Conservation (phyloP, 2,888 invertebrate genomes). For the Ecdyonurus torrentis region DNA sequence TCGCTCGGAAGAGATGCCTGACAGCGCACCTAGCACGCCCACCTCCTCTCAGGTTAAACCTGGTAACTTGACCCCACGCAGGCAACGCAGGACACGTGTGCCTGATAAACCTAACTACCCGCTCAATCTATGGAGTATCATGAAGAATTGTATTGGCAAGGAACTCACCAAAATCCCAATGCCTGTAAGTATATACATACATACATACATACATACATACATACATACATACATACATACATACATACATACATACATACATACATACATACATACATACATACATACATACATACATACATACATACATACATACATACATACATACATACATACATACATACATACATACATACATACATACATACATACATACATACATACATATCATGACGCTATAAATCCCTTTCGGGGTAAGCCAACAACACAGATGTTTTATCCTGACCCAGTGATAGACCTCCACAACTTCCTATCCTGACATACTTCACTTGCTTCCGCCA, state of each 20-base stretch:
- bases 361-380: too few species aligned
- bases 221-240: not conserved
- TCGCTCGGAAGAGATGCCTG: not conserved
- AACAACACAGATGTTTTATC: too few species aligned
- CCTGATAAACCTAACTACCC: constrained; percentile 91
- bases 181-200: constrained; percentile 48
- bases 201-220: too few species aligned
- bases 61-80: constrained; percentile 25
- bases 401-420: too few species aligned
- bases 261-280: not conserved
- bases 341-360: too few species aligned
- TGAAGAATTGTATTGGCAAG: constrained; percentile 99
- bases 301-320: not conserved
- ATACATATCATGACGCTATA: too few species aligned
- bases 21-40: not conserved
- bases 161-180: constrained; percentile 98
- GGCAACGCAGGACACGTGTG: constrained; percentile 57
- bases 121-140: constrained; percentile 94
- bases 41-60: not conserved
- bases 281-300: not conserved
- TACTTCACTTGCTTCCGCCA: too few species aligned
- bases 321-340: too few species aligned
- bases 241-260: not conserved
- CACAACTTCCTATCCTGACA: too few species aligned
- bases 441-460: too few species aligned